These are phyloP conservation scores for Acrobasis consociella DNA, from an alignment of 2,888 invertebrate species.

Conservation along the genomic window DNA sequence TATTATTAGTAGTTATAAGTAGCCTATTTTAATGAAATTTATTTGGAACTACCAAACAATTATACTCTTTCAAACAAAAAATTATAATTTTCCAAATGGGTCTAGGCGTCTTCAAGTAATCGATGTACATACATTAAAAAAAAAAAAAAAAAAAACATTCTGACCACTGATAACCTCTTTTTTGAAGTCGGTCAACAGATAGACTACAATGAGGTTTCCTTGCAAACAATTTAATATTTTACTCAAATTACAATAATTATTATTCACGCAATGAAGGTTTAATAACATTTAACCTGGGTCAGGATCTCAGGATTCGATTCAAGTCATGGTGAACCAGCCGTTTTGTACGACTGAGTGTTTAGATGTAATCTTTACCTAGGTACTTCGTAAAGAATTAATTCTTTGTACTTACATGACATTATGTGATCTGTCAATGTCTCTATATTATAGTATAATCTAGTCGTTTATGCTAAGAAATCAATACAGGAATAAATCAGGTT, in stretches of 20 bases:
- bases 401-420: neutral
- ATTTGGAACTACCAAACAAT: too few relatives aligned
- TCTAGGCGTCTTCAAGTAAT: too few relatives aligned
- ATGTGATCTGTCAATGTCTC: neutral
- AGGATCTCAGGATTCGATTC: conserved; percentile 7
- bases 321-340: conserved; percentile 9
- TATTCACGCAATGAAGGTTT: conserved; percentile 6
- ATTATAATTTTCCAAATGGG: too few relatives aligned
- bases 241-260: neutral
- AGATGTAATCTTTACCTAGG: conserved; percentile 2
- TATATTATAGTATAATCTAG: neutral
- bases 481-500: too few relatives aligned
- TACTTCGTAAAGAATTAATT: neutral
- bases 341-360: neutral
- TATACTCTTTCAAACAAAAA: too few relatives aligned
- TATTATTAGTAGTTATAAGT: too few relatives aligned
- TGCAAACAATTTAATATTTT: conserved; percentile 8
- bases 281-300: conserved; percentile 4
- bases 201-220: conserved; percentile 10
- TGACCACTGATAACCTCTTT: too few relatives aligned
- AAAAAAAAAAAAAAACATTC: too few relatives aligned
- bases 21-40: too few relatives aligned
- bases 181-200: neutral
- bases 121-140: too few relatives aligned
- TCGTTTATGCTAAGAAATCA: too few relatives aligned